Conservation (phyloP, 2,797 vertebrate genomes). For the Selene dorsalis region DNA sequence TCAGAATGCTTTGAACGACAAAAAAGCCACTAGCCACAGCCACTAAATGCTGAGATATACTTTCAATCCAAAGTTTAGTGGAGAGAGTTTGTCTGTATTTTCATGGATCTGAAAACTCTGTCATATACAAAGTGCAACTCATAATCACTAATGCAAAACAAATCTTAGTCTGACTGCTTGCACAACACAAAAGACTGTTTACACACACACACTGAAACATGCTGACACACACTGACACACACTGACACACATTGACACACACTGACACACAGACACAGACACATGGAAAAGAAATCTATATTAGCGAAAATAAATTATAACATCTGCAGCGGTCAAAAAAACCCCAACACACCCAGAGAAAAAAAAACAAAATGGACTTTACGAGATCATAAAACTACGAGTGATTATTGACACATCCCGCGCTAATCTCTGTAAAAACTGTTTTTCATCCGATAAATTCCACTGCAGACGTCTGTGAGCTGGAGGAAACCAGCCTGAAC, state of each 20-base stretch:
- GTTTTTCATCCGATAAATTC: conserved; percentile 24
- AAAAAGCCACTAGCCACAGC: not conserved
- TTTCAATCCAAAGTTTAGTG: not conserved
- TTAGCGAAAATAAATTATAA: conserved; percentile 14
- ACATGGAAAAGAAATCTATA: not conserved
- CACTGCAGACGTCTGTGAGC: conserved; percentile 3
- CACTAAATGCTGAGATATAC: not conserved
- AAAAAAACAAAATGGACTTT: not conserved
- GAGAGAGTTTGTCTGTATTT: not conserved
- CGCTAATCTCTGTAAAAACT: conserved; percentile 19
- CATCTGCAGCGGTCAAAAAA: not conserved
- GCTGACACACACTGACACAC: no score
- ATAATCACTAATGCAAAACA: not conserved
- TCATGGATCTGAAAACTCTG: conserved; percentile 9
- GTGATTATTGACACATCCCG: conserved; percentile 37
- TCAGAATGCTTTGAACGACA: not conserved
- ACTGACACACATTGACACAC: not conserved
- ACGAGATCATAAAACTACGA: conserved; percentile 14
- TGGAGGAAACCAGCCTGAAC: not conserved
- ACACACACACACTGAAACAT: not conserved
- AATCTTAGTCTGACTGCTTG: conserved; percentile 3
- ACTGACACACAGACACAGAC: not conserved
- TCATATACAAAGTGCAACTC: not conserved
- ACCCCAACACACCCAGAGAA: not conserved
- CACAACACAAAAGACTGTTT: conserved; percentile 10